These are phyloP conservation scores for Epinephelus cyanopodus DNA, from an alignment of 2,113 vertebrate species.

Conservation along the genomic window DNA sequence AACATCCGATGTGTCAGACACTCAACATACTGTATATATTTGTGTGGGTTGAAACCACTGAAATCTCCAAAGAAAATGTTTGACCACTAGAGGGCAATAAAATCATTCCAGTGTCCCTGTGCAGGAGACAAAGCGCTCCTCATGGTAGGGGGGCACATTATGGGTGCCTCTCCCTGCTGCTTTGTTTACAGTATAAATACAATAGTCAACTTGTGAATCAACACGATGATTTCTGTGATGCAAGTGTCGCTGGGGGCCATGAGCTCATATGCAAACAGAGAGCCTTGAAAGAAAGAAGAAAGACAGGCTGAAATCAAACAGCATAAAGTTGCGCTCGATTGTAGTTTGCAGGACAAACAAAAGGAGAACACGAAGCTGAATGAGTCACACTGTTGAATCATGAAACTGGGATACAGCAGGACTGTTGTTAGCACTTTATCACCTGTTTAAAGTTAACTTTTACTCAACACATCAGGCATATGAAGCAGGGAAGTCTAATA, in stretches of 20 bases:
- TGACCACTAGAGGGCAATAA: slow-evolving; percentile 67
- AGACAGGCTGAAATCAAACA: slow-evolving; percentile 34
- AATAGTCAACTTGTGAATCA: slow-evolving; percentile 27
- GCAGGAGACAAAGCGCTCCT: background rate
- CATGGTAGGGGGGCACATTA: background rate
- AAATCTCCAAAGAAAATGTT: background rate
- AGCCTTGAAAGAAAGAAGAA: slow-evolving; percentile 16
- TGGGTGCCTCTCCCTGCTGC: slow-evolving; percentile 23
- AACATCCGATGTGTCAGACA: background rate
- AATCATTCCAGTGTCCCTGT: background rate
- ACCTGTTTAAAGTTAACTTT: background rate
- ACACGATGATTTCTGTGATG: slow-evolving; percentile 39
- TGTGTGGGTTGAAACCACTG: background rate
- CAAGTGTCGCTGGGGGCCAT: slow-evolving; percentile 24
- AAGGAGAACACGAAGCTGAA: slow-evolving; percentile 25
- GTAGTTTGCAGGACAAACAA: slow-evolving; percentile 58
- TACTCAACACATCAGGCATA: too few species aligned
- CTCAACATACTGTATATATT: background rate
- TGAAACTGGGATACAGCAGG: background rate
- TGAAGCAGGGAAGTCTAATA: background rate
- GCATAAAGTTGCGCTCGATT: background rate
- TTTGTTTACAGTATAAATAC: slow-evolving; percentile 62
- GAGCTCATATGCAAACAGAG: slow-evolving; percentile 46
- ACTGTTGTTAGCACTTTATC: background rate
- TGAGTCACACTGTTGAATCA: slow-evolving; percentile 50